Conservation (phyloP, 2,113 vertebrate genomes). For the Elephantulus edwardii region DNA sequence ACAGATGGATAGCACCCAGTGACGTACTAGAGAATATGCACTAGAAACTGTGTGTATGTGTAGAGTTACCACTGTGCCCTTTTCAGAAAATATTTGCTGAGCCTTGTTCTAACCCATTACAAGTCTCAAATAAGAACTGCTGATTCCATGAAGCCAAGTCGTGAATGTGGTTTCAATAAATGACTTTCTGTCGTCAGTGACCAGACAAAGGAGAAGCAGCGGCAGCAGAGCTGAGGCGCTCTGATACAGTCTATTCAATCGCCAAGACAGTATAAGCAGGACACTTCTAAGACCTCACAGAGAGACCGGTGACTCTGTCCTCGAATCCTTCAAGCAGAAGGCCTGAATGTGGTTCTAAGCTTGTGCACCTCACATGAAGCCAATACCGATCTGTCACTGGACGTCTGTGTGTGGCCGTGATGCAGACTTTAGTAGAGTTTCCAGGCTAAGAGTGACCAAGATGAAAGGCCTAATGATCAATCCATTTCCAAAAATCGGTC, state of each 20-base stretch:
- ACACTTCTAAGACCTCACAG: background rate
- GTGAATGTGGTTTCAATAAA: constrained; percentile 23
- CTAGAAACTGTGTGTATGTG: background rate
- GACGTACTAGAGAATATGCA: background rate
- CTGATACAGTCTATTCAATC: background rate
- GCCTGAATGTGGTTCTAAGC: background rate
- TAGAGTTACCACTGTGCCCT: constrained; percentile 16
- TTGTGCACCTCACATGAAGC: background rate
- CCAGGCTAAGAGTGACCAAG: background rate
- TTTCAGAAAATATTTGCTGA: constrained; percentile 18
- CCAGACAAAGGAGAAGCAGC: background rate
- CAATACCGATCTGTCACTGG: background rate
- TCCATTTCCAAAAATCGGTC: background rate
- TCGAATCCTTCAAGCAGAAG: background rate
- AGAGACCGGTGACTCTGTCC: background rate
- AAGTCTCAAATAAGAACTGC: constrained; percentile 9
- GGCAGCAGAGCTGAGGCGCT: background rate
- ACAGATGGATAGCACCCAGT: background rate
- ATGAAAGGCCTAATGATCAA: background rate
- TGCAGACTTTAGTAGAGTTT: background rate
- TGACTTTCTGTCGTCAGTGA: background rate
- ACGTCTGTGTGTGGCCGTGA: background rate
- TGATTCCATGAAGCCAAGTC: constrained; percentile 4
- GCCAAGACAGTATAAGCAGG: background rate
- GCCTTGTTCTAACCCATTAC: background rate